Percentiles rank a stretch among this genome's conserved stretches.
Conservation (phyloP, 2,113 vertebrate species). For the Monopterus albus region DNA sequence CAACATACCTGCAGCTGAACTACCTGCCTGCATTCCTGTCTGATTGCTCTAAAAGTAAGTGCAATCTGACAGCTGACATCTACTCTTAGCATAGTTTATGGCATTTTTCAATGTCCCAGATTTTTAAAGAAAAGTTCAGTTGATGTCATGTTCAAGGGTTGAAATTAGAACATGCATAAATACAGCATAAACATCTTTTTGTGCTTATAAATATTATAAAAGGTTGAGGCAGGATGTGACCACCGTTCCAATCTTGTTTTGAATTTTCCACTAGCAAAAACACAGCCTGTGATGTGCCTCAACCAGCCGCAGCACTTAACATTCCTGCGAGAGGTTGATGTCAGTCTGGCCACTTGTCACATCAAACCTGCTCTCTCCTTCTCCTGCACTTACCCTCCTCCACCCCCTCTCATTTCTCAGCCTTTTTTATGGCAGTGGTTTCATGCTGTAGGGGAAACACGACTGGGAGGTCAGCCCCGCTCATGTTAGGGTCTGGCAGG, state of each 20-base stretch:
- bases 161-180: slow-evolving; percentile 25
- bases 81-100: slow-evolving; percentile 5
- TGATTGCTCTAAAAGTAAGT: slow-evolving; percentile 48
- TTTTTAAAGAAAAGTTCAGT: slow-evolving; percentile 16
- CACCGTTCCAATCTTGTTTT: slow-evolving; percentile 2
- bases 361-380: slow-evolving; percentile 50
- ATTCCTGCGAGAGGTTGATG: slow-evolving; percentile 64
- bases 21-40: slow-evolving; percentile 37
- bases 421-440: slow-evolving; percentile 56
- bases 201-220: slow-evolving; percentile 28
- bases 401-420: slow-evolving; percentile 1
- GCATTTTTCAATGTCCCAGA: neutral
- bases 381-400: slow-evolving; percentile 21
- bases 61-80: slow-evolving; percentile 40
- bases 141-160: neutral
- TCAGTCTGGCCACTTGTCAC: slow-evolving; percentile 59
- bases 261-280: slow-evolving; percentile 43
- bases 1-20: slow-evolving; percentile 55
- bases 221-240: slow-evolving; percentile 28
- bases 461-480: slow-evolving; percentile 35
- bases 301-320: slow-evolving; percentile 71
- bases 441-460: slow-evolving; percentile 39
- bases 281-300: slow-evolving; percentile 31
- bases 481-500: slow-evolving; percentile 29
- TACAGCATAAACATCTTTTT: slow-evolving; percentile 21